Percentiles rank a stretch among this genome's conserved stretches.
Conservation (phyloP, 1,140 invertebrate species). For the Maniola jurtina region DNA sequence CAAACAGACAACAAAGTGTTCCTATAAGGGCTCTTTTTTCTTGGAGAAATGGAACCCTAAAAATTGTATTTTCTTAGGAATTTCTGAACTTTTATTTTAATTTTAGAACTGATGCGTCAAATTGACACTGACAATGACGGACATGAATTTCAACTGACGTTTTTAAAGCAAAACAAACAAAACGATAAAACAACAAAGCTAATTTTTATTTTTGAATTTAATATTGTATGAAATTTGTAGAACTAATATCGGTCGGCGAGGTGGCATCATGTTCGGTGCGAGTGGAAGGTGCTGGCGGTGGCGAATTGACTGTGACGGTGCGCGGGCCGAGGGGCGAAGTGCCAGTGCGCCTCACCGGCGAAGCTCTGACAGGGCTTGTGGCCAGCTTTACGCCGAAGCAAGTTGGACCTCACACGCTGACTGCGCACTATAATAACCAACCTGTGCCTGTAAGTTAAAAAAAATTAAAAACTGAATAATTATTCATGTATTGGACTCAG, state of each 20-base stretch:
- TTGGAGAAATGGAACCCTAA: no score
- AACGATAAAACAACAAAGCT: not conserved
- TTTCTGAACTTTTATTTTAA: not conserved
- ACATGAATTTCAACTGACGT: not conserved
- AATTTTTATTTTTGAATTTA: not conserved
- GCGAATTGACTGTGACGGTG: constrained; percentile 93
- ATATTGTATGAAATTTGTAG: constrained; percentile 52
- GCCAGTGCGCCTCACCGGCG: constrained; percentile 93
- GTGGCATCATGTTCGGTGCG: constrained; percentile 93
- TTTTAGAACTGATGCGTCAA: not conserved
- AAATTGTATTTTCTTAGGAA: no score
- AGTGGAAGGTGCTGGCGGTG: constrained; percentile 90
- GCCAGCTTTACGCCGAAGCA: constrained; percentile 94
- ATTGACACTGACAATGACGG: constrained; percentile 9
- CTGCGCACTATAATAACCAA: constrained; percentile 94
- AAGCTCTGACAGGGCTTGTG: constrained; percentile 90
- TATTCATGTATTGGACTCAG: no score
- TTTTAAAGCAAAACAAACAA: not conserved
- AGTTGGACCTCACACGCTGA: constrained; percentile 94
- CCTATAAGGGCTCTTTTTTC: no score
- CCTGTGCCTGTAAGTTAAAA: constrained; percentile 81
- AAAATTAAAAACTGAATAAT: constrained; percentile 1
- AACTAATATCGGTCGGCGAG: constrained; percentile 93
- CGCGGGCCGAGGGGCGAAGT: constrained; percentile 88
- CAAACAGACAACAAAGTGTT: no score